Conservation (phyloP, 2,797 vertebrate genomes). For the Halcyon smyrnensis region DNA sequence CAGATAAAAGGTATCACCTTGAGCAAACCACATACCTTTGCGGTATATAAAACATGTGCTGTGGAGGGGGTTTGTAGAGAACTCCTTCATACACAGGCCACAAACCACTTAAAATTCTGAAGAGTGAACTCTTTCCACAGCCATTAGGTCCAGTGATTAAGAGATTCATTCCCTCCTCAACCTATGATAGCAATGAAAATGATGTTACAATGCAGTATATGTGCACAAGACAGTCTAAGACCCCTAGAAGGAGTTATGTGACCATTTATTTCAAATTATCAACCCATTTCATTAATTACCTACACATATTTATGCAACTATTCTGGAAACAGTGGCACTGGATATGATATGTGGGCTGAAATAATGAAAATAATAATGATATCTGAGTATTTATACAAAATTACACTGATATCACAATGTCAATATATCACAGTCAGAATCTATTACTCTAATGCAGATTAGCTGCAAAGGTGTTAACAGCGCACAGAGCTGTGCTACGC, state of each 20-base stretch:
- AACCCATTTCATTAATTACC: background rate
- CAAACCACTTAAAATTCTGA: slow-evolving; percentile 93
- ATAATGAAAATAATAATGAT: background rate
- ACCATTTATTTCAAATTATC: background rate
- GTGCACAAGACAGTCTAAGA: background rate
- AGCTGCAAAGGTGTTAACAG: background rate
- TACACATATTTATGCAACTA: background rate
- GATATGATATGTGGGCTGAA: background rate
- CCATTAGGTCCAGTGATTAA: slow-evolving; percentile 95
- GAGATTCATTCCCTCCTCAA: slow-evolving; percentile 93
- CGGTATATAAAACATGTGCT: slow-evolving; percentile 96
- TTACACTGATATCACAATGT: background rate
- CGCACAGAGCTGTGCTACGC: background rate
- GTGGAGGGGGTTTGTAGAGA: slow-evolving; percentile 90
- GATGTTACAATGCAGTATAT: background rate
- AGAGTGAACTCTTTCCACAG: slow-evolving; percentile 95
- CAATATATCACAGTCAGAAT: background rate
- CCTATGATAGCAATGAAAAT: slow-evolving; percentile 77
- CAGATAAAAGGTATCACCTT: background rate
- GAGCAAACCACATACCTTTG: slow-evolving; percentile 84
- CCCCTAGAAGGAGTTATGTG: background rate
- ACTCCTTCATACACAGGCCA: slow-evolving; percentile 95
- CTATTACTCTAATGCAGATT: background rate
- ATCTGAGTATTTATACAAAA: background rate
- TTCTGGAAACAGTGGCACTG: background rate